Evolutionary conservation across 2,113 vertebrate species (phyloP), one percentile per base, ranked within the genome.

Genomic region (Pluvialis apricaria): DNA sequence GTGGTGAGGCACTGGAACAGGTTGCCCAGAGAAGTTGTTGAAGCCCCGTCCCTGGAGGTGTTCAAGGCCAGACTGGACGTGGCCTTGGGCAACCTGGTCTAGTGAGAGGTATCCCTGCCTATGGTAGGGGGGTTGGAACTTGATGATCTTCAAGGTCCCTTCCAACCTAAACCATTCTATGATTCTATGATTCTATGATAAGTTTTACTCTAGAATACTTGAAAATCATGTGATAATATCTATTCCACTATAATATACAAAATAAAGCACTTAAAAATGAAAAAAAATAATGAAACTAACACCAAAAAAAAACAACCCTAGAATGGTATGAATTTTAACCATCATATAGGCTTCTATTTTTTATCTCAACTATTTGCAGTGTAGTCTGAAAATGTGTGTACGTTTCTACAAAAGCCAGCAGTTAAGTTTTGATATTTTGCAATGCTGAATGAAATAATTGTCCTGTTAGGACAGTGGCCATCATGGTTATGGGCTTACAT

Each of bases 251-350:
- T 26, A 64, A 5, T 31, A 17, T 51, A 21, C 5, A 88, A 85
- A 81, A 77, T 36, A 52, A 54, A 29, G 8, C 34, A 25, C 2
- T 45, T 38, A 42, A 42, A 51, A 77, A 14, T n/a, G 3, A 22
- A 12, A 47, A 76, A 76, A 47, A 29, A 8, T 15, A 36, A 47
- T 9, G 5, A 17, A 31, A 22, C 11, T 25, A 77, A 13, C 14
- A 21, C 5, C 6, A 7, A 65, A 58, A 71, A 71, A 29, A 0
- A 0, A 0, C 25, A 42, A 11, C 4, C n/a, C 4, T 15, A 13
- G 13, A 71, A 65, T 60, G 12, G 5, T n/a, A 34, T 24, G 42
- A 65, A 44, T 55, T 81, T 88, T 58, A 76, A 2, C 22, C 76
- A 7, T 16, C 8, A 13, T 70, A 34, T 13, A 29, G 19, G 14